Evolutionary conservation across 35 echinoderm and acorn worm species (phyloP).

Genomic region (Diadema setosum): DNA sequence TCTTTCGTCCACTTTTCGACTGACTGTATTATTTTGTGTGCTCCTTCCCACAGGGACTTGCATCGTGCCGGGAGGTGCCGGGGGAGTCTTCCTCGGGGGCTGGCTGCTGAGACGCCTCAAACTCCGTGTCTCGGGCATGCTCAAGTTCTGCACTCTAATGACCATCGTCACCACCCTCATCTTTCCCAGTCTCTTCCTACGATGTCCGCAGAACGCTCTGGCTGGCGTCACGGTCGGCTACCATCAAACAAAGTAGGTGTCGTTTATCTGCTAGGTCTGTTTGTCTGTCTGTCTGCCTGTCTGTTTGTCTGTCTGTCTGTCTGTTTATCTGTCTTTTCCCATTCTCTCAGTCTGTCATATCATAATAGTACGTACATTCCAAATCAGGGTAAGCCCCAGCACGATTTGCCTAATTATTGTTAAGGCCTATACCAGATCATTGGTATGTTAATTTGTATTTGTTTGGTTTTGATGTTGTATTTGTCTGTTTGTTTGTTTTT

Average conservation of each 20-base stretch:
- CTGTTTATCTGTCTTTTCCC: background rate
- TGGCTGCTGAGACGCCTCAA: slow-evolving; percentile 41
- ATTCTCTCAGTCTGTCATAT: too few relatives aligned
- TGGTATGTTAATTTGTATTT: too few relatives aligned
- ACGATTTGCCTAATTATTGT: too few relatives aligned
- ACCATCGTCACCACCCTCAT: background rate
- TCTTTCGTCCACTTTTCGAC: too few relatives aligned
- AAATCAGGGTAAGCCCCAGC: too few relatives aligned
- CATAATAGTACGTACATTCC: too few relatives aligned
- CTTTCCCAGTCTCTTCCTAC: slow-evolving; percentile 8
- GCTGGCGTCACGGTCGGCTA: slow-evolving; percentile 51
- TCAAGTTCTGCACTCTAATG: slow-evolving; percentile 7
- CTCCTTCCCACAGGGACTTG: too few relatives aligned
- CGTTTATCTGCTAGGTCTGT: background rate
- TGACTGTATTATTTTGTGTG: too few relatives aligned
- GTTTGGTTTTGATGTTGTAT: too few relatives aligned
- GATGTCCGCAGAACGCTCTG: slow-evolving; percentile 46
- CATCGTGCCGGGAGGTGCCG: slow-evolving; percentile 28
- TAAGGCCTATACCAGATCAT: too few relatives aligned
- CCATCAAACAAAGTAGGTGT: slow-evolving; percentile 29
- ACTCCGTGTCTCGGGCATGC: slow-evolving; percentile 54
- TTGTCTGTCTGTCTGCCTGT: background rate
- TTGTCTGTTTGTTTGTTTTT: too few relatives aligned
- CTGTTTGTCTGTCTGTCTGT: background rate
- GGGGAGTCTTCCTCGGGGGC: slow-evolving; percentile 53